These are phyloP conservation scores for Pyrrhosoma nymphula DNA, from an alignment of 2,888 invertebrate species.

Conservation along the genomic window DNA sequence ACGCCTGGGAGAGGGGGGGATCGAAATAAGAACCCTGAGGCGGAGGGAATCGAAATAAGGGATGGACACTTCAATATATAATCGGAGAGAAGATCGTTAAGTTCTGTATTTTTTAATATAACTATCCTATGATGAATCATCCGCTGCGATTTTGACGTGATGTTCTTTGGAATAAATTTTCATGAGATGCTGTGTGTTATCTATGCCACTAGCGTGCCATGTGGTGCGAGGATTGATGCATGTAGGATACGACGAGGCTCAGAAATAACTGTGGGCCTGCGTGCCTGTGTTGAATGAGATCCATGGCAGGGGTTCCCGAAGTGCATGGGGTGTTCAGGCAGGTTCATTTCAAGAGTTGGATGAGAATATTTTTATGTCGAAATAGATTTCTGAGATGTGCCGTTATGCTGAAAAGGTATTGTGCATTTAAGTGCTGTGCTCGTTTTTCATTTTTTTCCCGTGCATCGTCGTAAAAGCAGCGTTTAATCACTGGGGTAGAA, in stretches of 20 bases:
- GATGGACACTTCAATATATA: not conserved
- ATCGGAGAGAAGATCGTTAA: not conserved
- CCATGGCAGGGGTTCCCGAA: not conserved
- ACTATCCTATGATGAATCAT: too few species aligned
- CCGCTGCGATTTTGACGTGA: too few species aligned
- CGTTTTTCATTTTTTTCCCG: not conserved
- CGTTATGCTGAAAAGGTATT: constrained; percentile 1
- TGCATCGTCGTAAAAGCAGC: not conserved
- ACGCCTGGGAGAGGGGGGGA: not conserved
- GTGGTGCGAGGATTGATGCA: not conserved
- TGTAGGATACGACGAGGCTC: not conserved
- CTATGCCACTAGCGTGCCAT: not conserved
- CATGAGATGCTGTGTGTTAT: not conserved
- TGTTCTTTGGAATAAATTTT: not conserved
- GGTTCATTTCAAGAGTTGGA: not conserved
- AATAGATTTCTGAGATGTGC: constrained; percentile 38
- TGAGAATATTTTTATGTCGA: constrained; percentile 1
- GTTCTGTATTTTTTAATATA: not conserved
- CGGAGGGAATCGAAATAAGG: not conserved
- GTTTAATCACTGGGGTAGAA: constrained; percentile 24
- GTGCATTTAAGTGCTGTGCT: not conserved
- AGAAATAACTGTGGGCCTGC: not conserved
- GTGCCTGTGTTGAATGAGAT: not conserved
- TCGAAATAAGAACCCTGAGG: not conserved
- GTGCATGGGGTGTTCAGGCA: not conserved